Base-by-base conservation (phyloP, 1,140 invertebrate genomes). In the Diorhabda sublineata region DNA sequence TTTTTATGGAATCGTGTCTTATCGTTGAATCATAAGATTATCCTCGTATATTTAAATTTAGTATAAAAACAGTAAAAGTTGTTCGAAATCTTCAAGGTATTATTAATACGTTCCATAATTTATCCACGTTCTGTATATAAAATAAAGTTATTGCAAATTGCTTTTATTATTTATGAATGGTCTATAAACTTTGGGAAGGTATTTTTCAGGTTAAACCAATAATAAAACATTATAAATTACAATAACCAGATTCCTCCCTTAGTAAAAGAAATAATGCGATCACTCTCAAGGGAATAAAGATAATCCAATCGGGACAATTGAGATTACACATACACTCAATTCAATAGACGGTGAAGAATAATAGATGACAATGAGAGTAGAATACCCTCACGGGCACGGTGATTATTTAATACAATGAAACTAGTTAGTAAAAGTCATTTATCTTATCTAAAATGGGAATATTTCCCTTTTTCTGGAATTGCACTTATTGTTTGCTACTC, bases 381-480 rank as follows among this genome's bases (percentile, higher is more conserved):
- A 26, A 52, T 52, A 52, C 47, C 47, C 61, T 62, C 61, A 44
- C 44, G 44, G 61, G 42, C 44, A 45, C 44, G 61, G 42, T 42
- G 61, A 44, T 62, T 62, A 44, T 45, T 45, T 11, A 69, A 66
- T 57, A 74, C 73, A 74, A 74, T 74, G 69, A 71, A 26, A 70
- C 71, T 74, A 70, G 73, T 74, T 74, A 74, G 67, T 64, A 11
- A n/a, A 52, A 52, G 64, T 74, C 73, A 60, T 74, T 74, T 72
- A 74, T 74, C 71, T 74, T 61, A 26, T 45, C 64, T 7, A 47
- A 58, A 68, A 44, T 64, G 62, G 68, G 68, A 69, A 69, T 56
- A 69, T 41, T 60, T 44, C 57, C 26, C 52, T 58, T 68, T 59
- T 62, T 44, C 45, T 11, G 42, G 59, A 71, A 71, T 71, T 71